Evolutionary conservation across 2,888 invertebrate species (phyloP), one percentile per base, ranked within the genome.

Genomic region (Sarcophaga subvicina): DNA sequence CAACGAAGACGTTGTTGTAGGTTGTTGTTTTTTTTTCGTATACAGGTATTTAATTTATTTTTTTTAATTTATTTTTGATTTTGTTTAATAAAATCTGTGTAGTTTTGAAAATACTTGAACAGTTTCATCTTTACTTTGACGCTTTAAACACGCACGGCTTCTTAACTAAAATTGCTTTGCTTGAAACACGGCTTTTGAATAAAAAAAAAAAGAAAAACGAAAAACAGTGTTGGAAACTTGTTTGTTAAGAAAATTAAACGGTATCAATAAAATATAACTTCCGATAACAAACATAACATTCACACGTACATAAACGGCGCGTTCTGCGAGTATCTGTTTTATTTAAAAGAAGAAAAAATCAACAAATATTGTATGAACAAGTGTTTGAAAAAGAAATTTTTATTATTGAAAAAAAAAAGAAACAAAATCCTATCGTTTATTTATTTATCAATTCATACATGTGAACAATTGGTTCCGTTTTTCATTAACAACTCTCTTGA

Each of bases 121-220:
- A 87, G 87, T 87, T 87, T 87, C 83, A 87, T 87, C 87, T 87
- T 69, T 75, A 81, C 83, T 76, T 84, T 87, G 75, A 78, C 75
- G 71, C 79, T 79, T 67, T 63, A 79, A 80, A 25, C 87, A 69
- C 59, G 78, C 79, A 75, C 78, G 63, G 22, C 66, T 72, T 77
- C 47, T 69, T 14, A 11, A n/a, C 59, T 69, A 27, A 45, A 69
- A 73, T 69, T 63, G 17, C 17, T 2, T 79, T 70, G 59, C 37
- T 37, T 37, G 37, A 37, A 37, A 37, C 67, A 67, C 73, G 64
- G 70, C 63, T 20, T 70, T 45, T 45, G 14, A 10, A 69, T 27
- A 49, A 67, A 69, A 45, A 25, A n/a, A 81, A 66, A 60, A 54
- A 27, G 25, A 25, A 25, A 25, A 25, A 25, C 25, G 54, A 59